These are phyloP conservation scores for Aviceda subcristata DNA, from an alignment of 2,113 vertebrate species.

Conservation along the genomic window DNA sequence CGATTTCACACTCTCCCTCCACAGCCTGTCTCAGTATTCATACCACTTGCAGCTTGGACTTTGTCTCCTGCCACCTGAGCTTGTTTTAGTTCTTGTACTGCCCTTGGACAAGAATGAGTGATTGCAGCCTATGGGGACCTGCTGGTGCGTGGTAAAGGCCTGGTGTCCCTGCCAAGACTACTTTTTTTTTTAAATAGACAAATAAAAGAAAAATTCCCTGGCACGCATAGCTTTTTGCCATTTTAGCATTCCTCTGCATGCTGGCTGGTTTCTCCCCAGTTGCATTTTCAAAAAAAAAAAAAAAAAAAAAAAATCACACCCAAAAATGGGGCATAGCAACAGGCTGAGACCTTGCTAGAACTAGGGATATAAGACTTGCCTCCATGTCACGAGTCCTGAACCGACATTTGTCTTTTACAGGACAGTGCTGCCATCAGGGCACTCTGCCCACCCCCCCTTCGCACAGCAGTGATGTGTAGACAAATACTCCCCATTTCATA, in stretches of 20 bases:
- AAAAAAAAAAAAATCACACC: neutral
- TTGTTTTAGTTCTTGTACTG: neutral
- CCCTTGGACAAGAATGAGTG: neutral
- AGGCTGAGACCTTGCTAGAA: neutral
- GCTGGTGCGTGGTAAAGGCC: neutral
- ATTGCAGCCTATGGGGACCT: neutral
- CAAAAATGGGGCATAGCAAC: neutral
- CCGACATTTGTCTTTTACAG: neutral
- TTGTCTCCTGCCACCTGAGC: neutral
- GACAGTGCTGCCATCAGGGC: neutral
- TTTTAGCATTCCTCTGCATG: neutral
- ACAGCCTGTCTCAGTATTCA: neutral
- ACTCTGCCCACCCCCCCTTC: neutral
- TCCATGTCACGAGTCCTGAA: neutral
- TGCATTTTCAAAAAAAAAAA: neutral
- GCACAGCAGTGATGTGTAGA: fast-evolving
- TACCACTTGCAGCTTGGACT: neutral
- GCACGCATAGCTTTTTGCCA: neutral
- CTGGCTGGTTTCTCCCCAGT: neutral
- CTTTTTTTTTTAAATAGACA: neutral
- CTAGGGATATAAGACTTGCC: neutral
- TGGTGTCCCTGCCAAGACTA: neutral
- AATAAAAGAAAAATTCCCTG: neutral
- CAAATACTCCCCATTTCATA: neutral
- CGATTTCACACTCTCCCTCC: neutral